phyloP scores from a whole-genome alignment of 2,113 vertebrate species.

The Protobothrops mucrosquamatus region DNA sequence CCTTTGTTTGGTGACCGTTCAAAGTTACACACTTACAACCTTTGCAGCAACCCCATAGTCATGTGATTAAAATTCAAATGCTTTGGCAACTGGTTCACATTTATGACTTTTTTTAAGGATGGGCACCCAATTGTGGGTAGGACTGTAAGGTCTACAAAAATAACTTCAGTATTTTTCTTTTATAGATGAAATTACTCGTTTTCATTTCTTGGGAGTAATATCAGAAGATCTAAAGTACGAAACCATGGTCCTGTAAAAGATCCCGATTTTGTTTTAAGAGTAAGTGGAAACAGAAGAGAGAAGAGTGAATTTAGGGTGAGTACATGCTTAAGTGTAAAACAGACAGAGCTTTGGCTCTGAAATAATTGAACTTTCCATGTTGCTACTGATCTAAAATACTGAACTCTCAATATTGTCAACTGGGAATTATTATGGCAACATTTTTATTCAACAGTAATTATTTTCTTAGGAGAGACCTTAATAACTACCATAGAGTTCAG shows the following conservation, averaged over 20 bases:
- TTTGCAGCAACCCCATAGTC: neutral
- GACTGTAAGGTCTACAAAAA: neutral
- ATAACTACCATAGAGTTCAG: constrained; percentile 32
- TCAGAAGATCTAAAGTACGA: neutral
- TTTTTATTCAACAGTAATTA: neutral
- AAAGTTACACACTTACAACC: neutral
- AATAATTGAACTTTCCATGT: neutral
- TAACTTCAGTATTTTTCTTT: neutral
- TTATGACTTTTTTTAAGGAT: neutral
- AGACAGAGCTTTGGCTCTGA: neutral
- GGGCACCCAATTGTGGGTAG: neutral
- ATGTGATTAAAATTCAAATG: neutral
- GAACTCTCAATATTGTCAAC: fast-evolving
- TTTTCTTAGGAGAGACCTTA: constrained; percentile 33
- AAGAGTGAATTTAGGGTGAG: neutral
- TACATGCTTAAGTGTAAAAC: neutral
- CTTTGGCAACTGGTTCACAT: neutral
- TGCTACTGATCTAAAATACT: neutral
- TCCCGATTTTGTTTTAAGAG: neutral
- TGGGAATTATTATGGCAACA: neutral
- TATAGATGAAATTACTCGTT: neutral
- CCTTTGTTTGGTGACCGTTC: neutral
- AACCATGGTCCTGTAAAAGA: neutral
- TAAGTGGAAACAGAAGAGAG: neutral
- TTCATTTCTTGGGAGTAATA: neutral